Conservation (phyloP, 2,797 vertebrate species). For the Kryptopterus vitreolus region DNA sequence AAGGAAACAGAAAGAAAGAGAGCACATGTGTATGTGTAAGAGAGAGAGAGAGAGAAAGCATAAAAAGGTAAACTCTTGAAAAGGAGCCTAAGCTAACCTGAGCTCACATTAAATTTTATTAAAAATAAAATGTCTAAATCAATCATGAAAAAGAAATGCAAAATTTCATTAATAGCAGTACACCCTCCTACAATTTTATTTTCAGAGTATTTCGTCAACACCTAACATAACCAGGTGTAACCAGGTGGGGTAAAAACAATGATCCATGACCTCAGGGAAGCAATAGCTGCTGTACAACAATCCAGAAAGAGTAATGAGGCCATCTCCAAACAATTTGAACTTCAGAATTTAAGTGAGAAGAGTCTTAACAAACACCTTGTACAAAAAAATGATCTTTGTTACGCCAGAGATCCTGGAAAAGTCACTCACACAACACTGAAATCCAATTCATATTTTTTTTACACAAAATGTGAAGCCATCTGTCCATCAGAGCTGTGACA, state of each 20-base stretch:
- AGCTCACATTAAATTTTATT: neutral
- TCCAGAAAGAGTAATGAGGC: neutral
- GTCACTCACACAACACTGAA: neutral
- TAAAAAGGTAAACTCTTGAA: conserved; percentile 10
- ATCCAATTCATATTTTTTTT: neutral
- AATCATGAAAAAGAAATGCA: neutral
- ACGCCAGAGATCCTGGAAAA: neutral
- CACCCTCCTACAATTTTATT: no score
- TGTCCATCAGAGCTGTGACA: neutral
- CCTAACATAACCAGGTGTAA: no score
- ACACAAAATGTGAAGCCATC: neutral
- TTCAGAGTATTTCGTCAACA: no score
- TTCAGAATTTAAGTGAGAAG: neutral
- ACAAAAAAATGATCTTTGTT: no score
- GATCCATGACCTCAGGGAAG: neutral
- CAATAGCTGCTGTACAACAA: neutral
- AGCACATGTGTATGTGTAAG: no score
- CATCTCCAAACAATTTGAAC: neutral
- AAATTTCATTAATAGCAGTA: neutral
- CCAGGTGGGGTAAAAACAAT: no score
- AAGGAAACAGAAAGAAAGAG: conserved; percentile 71
- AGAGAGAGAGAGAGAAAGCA: conserved; percentile 56
- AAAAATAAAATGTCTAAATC: neutral
- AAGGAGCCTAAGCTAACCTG: neutral
- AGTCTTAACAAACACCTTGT: neutral